Conservation (phyloP, 2,113 vertebrate species). For the Eonycteris spelaea region DNA sequence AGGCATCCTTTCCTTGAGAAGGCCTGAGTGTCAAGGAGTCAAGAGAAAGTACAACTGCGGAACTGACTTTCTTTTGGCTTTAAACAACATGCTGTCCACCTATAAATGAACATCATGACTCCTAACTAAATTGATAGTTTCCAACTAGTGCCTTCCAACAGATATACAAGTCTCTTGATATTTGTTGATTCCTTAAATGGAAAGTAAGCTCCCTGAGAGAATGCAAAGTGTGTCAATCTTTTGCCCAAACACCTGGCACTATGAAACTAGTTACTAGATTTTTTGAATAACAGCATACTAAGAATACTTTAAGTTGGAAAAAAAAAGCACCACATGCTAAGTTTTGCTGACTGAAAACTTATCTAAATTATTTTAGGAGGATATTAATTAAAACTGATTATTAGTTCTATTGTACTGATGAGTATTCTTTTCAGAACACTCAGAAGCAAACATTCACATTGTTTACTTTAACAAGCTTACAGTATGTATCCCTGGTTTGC, state of each 20-base stretch:
- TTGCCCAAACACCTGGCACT: neutral
- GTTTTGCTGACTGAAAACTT: neutral
- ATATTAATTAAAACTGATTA: neutral
- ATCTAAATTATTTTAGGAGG: neutral
- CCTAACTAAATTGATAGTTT: neutral
- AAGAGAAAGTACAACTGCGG: neutral
- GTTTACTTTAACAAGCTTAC: neutral
- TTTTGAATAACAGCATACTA: neutral
- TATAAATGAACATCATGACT: neutral
- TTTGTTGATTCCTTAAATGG: neutral
- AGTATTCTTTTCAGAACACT: neutral
- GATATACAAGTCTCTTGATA: neutral
- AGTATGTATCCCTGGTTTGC: neutral
- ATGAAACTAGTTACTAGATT: neutral
- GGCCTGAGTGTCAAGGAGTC: neutral
- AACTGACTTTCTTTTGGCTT: neutral
- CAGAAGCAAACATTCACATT: neutral
- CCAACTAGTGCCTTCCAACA: neutral
- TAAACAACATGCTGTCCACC: neutral
- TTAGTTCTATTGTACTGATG: neutral
- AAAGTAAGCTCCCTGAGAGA: neutral
- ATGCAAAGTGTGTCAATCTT: neutral
- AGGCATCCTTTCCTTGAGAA: neutral
- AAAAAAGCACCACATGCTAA: neutral
- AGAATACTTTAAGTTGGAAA: conserved; percentile 24